Conservation (phyloP, 1,140 invertebrate genomes). For the Trichonephila clavata region DNA sequence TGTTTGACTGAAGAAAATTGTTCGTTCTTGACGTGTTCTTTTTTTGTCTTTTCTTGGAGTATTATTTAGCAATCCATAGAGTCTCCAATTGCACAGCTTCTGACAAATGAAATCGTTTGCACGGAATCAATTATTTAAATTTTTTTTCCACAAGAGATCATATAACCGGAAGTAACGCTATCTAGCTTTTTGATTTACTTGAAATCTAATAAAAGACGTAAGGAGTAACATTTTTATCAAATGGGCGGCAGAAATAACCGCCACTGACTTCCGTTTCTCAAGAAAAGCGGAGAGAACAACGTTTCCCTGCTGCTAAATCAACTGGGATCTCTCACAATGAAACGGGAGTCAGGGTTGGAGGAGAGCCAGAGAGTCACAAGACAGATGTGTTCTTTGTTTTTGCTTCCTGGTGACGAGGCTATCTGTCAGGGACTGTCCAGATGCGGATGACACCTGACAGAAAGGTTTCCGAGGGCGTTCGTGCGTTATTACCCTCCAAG, state of each 20-base stretch:
- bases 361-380: background rate
- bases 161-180: background rate
- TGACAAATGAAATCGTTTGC: too few relatives aligned
- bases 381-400: background rate
- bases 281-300: too few relatives aligned
- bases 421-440: background rate
- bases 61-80: too few relatives aligned
- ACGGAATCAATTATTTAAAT: too few relatives aligned
- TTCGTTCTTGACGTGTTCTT: too few relatives aligned
- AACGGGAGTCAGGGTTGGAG: background rate
- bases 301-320: background rate
- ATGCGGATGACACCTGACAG: background rate
- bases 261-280: background rate
- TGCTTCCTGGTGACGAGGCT: background rate
- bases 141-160: background rate
- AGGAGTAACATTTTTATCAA: background rate
- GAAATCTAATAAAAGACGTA: background rate
- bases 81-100: too few relatives aligned
- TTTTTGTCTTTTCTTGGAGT: too few relatives aligned
- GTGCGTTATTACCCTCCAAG: background rate
- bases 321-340: background rate
- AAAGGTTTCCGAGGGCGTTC: background rate
- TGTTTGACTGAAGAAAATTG: too few relatives aligned
- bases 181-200: background rate
- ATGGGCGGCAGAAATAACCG: background rate